Percentiles rank a stretch among this genome's conserved stretches.
Conservation (phyloP, 2,113 vertebrate species). For the Corythaeola cristata region DNA sequence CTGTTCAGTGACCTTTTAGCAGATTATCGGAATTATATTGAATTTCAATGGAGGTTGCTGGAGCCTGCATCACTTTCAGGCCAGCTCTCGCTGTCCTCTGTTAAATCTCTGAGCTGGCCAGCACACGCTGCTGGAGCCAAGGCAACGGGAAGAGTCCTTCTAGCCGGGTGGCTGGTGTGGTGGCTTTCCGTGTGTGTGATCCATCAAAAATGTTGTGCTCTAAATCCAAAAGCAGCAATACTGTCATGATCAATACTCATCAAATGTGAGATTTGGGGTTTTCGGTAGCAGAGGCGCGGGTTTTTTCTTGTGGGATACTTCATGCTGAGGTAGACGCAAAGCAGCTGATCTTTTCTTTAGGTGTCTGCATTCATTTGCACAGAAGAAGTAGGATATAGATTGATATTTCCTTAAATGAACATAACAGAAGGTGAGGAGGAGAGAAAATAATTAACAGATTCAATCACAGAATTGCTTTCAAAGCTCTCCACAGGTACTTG, state of each 20-base stretch:
- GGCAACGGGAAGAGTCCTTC: neutral
- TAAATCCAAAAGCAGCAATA: neutral
- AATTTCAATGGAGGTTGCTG: neutral
- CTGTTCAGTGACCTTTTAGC: constrained; percentile 7
- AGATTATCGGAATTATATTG: constrained; percentile 39
- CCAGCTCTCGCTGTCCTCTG: neutral
- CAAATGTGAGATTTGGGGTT: neutral
- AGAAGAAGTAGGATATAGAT: neutral
- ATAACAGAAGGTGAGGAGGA: constrained; percentile 36
- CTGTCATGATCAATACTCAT: neutral
- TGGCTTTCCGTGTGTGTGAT: neutral
- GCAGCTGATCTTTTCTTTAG: neutral
- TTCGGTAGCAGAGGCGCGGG: neutral
- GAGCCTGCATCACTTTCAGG: neutral
- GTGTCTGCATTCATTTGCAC: neutral
- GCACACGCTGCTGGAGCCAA: neutral
- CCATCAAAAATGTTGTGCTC: neutral
- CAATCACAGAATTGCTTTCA: neutral
- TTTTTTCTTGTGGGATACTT: neutral
- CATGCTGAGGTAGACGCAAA: neutral
- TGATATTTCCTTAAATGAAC: neutral
- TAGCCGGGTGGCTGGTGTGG: neutral
- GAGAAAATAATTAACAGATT: constrained; percentile 27
- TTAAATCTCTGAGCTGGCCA: neutral
- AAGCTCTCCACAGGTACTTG: neutral